These are phyloP conservation scores for Eubucco bourcierii DNA, from an alignment of 2,113 vertebrate genomes.

Conservation along the genomic window DNA sequence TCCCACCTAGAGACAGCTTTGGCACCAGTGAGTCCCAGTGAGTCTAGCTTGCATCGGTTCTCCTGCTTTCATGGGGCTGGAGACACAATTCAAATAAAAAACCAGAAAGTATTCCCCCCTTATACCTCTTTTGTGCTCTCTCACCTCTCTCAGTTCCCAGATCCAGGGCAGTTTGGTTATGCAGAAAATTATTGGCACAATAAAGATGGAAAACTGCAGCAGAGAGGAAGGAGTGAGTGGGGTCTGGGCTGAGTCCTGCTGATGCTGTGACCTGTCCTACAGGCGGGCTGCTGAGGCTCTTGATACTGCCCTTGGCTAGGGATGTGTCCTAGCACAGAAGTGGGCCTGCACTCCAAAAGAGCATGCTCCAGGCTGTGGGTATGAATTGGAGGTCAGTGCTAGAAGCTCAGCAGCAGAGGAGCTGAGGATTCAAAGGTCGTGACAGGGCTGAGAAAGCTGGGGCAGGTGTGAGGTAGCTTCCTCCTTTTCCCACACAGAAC, in stretches of 20 bases:
- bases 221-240: background rate
- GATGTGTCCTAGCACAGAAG: background rate
- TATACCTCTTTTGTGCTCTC: rapidly evolving
- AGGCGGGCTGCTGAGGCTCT: background rate
- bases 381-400: background rate
- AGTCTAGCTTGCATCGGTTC: background rate
- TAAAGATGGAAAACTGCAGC: background rate
- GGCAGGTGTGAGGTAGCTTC: background rate
- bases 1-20: background rate
- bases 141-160: background rate
- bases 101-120: background rate
- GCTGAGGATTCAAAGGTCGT: background rate
- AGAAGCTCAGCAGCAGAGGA: background rate
- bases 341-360: background rate
- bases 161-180: background rate
- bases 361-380: rapidly evolving
- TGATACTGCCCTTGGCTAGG: background rate
- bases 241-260: background rate
- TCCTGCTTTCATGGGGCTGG: background rate
- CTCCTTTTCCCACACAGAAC: background rate
- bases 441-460: background rate
- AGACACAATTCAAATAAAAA: background rate
- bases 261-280: background rate
- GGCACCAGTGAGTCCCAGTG: rapidly evolving
- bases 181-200: background rate